Evolutionary conservation across 1,140 invertebrate genomes (phyloP), one percentile per base, ranked within the genome.

Genomic region (Araneus ventricosus): DNA sequence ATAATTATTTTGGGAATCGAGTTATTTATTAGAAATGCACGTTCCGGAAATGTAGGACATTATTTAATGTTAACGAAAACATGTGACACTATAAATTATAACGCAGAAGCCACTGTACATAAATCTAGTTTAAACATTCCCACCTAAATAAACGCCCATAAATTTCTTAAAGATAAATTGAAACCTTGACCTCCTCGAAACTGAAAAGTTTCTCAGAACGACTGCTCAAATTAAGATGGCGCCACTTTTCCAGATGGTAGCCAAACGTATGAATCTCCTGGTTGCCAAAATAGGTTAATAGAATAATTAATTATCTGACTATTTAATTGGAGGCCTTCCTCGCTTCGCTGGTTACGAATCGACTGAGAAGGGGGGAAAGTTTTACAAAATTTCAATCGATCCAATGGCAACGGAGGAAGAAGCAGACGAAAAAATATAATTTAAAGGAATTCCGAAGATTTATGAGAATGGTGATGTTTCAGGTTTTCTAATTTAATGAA

Each of bases 241-340:
- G 88, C 75, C 88, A 79, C 41, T 22, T 75, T 57, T 59, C 63
- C 88, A 90, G 41, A 90, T 80, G 88, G 24, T 80, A 8, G 52
- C 41, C 70, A 80, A 80, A 80, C 67, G 75, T 79, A 90, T 90
- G 75, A 90, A 90, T 90, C 88, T 90, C 45, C 70, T 39, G 52
- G 70, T 79, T 90, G 70, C 70, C 88, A 79, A 80, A 80, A 90
- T 90, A 90, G 88, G 88, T 90, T 90, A 90, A 90, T 90, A 80
- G 88, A 90, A 90, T 90, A 90, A 90, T 90, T 90, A 90, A 90
- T 90, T 90, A 90, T 90, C 88, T 80, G 67, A 90, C 88, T 90
- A 90, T 90, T 90, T 90, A 90, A 90, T 90, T 90, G 88, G 87
- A 45, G 75, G 88, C 52, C 59, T 80, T 90, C 70, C 45, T 34